Conservation (phyloP, 1,140 invertebrate genomes). For the Rhynchophorus ferrugineus region DNA sequence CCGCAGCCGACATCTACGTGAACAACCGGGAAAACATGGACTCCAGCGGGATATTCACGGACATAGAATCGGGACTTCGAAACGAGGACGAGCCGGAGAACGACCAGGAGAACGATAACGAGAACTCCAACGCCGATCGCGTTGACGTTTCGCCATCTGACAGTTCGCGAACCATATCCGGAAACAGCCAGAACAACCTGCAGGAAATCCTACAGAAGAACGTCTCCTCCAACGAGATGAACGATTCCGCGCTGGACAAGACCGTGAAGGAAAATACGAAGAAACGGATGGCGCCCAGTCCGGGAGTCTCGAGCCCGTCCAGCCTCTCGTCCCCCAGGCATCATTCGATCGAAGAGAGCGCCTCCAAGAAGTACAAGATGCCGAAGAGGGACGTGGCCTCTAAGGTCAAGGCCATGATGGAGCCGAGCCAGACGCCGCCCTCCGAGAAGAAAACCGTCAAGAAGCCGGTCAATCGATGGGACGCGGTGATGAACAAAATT, state of each 20-base stretch:
- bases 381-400: slow-evolving; percentile 65
- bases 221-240: neutral
- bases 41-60: slow-evolving; percentile 77
- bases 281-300: slow-evolving; percentile 29
- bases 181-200: slow-evolving; percentile 40
- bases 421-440: slow-evolving; percentile 34
- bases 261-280: slow-evolving; percentile 27
- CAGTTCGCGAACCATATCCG: slow-evolving; percentile 36
- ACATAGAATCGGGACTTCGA: slow-evolving; percentile 56
- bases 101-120: slow-evolving; percentile 28
- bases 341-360: slow-evolving; percentile 46
- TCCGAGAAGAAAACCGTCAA: slow-evolving; percentile 30
- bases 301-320: slow-evolving; percentile 29
- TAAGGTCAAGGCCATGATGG: slow-evolving; percentile 64
- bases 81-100: slow-evolving; percentile 33
- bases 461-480: slow-evolving; percentile 54
- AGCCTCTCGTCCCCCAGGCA: slow-evolving; percentile 31
- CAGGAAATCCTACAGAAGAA: slow-evolving; percentile 18
- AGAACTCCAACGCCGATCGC: slow-evolving; percentile 24
- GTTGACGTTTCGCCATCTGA: slow-evolving; percentile 38
- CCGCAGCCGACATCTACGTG: slow-evolving; percentile 41
- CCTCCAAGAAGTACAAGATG: slow-evolving; percentile 66
- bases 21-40: slow-evolving; percentile 66
- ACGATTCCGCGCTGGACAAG: slow-evolving; percentile 16
- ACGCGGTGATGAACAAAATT: slow-evolving; percentile 75